Conservation (phyloP, 2,797 vertebrate genomes). For the Hydrolagus colliei region DNA sequence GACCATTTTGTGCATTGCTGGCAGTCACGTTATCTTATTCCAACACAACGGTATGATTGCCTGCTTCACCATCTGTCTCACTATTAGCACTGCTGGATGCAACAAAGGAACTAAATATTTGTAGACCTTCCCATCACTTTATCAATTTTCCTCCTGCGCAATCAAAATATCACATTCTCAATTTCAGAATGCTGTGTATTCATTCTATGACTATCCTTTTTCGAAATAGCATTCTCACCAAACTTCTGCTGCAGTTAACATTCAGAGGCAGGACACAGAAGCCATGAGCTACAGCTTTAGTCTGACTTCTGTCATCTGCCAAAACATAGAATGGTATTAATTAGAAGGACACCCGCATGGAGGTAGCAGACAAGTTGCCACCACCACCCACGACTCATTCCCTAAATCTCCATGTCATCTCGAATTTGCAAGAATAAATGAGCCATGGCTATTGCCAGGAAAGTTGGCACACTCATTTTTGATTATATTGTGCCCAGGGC, state of each 20-base stretch:
- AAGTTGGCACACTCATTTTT: background rate
- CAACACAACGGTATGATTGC: background rate
- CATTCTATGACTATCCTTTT: too few relatives aligned
- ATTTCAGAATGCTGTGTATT: background rate
- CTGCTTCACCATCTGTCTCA: background rate
- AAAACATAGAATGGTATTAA: background rate
- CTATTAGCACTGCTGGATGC: background rate
- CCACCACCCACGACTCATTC: background rate
- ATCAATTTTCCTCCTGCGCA: background rate
- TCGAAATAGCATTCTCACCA: too few relatives aligned
- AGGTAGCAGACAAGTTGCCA: background rate
- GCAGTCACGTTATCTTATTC: background rate
- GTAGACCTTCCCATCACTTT: background rate
- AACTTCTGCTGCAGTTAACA: too few relatives aligned
- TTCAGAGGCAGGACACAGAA: too few relatives aligned
- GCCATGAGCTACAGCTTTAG: background rate
- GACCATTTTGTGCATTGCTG: background rate
- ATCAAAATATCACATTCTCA: background rate
- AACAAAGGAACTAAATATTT: slow-evolving; percentile 5
- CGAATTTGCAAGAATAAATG: background rate
- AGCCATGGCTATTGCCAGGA: background rate
- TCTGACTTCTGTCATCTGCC: background rate
- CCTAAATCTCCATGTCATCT: background rate
- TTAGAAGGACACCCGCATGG: background rate
- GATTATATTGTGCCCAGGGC: background rate